phyloP scores from a whole-genome alignment of 1,140 invertebrate species.

The Bemisia tabaci region DNA sequence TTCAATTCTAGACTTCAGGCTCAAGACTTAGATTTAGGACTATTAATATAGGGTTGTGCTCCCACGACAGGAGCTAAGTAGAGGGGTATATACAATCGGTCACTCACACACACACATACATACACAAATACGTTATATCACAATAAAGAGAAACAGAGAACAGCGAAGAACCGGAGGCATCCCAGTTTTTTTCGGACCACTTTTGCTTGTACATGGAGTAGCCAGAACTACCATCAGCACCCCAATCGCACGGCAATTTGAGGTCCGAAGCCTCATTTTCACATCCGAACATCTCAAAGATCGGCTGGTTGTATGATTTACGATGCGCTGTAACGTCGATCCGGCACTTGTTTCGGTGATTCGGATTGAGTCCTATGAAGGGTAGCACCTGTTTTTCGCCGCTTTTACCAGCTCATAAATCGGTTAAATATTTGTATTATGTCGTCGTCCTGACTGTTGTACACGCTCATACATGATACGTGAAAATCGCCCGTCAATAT shows the following conservation, averaged over 20 bases:
- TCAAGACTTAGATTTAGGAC: too few species aligned
- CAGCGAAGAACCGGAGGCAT: background rate
- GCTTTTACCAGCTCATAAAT: background rate
- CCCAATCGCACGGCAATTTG: background rate
- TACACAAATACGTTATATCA: too few species aligned
- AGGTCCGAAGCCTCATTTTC: background rate
- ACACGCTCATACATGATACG: background rate
- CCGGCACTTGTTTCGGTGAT: slow-evolving; percentile 1
- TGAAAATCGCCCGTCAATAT: background rate
- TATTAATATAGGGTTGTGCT: too few species aligned
- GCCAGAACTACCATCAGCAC: slow-evolving; percentile 2
- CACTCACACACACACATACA: too few species aligned
- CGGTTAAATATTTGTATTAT: slow-evolving; percentile 1
- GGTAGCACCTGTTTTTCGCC: background rate
- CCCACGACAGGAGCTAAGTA: too few species aligned
- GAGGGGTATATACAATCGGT: too few species aligned
- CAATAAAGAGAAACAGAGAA: background rate
- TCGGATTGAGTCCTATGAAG: background rate
- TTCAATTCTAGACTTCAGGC: too few species aligned
- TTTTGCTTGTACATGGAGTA: background rate
- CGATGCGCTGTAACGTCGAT: background rate
- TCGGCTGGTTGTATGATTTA: slow-evolving; percentile 1
- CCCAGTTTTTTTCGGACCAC: too few species aligned
- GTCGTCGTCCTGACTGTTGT: background rate
- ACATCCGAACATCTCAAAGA: background rate